Base-by-base conservation (phyloP, 2,113 vertebrate genomes). In the Suricata suricatta region DNA sequence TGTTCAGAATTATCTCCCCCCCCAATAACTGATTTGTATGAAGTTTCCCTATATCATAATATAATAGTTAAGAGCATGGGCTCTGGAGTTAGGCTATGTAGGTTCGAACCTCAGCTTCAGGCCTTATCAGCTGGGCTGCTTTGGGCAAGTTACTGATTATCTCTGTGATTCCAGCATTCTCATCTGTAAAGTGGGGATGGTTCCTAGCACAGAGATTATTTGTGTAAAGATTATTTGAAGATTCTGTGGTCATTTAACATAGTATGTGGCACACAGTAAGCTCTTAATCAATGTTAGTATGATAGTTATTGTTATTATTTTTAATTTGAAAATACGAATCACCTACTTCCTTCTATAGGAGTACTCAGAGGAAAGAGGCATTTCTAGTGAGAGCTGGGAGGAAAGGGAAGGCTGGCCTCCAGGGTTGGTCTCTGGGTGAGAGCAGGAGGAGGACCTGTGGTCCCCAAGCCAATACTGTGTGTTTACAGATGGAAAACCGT, bases 271-370 rank as follows among this genome's bases (percentile, higher is more conserved):
- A 76, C 76, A 82, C 12, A 63, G 44, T 64, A 90, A 66, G 16
- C 41, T 83, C 57, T 83, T 83, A 83, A 88, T 66, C 69, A 95
- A 52, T 29, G 11, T 72, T 91, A 91, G 60, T 44, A 16, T 84
- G 41, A 52, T 63, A 44, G 13, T 69, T 54, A 54, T 35, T 52
- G 16, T 52, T 88, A 44, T 52, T 88, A 52, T n/a, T 84, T 90
- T 96, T 80, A 85, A 96, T 72, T 85, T 88, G 54, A 92, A 92
- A 94, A 44, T 74, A 38, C 31, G 47, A 84, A 85, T 92, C 50
- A 50, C 27, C 50, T 76, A 44, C 12, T 69, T 90, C 47, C 29
- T 82, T 85, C 88, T 76, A 2, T 64, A 84, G 74, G 38, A 87
- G 13, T 23, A 27, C 35, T 92, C 31, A 57, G 27, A 89, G 63